Conservation (phyloP, 1,140 invertebrate genomes). For the Sesamia nonagrioides region DNA sequence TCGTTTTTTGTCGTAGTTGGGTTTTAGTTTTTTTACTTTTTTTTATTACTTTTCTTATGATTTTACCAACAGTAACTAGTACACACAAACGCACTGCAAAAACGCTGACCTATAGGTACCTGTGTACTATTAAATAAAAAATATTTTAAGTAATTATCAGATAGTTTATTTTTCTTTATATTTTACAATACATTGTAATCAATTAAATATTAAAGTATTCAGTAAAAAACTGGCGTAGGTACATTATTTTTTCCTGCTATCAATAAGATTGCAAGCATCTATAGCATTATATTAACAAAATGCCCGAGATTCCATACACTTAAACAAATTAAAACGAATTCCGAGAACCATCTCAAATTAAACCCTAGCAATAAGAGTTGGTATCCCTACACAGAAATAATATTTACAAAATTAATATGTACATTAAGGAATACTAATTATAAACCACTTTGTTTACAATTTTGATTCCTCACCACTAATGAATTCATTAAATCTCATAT, state of each 20-base stretch:
- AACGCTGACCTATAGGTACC: not conserved
- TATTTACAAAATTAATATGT: not conserved
- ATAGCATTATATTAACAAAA: not conserved
- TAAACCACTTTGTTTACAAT: no score
- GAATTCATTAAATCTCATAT: constrained; percentile 63
- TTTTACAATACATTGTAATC: constrained; percentile 14
- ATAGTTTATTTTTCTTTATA: constrained; percentile 32
- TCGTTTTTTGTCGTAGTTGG: no score
- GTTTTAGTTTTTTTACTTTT: no score
- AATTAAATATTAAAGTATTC: constrained; percentile 16
- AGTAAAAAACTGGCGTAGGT: constrained; percentile 8
- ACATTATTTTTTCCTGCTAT: constrained; percentile 10
- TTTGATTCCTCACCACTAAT: constrained; percentile 74
- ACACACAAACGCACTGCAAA: not conserved
- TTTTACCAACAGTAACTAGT: no score
- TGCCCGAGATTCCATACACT: constrained; percentile 35
- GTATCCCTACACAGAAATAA: not conserved
- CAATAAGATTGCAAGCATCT: not conserved
- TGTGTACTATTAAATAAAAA: not conserved
- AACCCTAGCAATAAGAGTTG: not conserved
- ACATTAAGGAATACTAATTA: no score
- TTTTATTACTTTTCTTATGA: no score
- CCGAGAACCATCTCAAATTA: not conserved
- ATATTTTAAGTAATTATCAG: constrained; percentile 12
- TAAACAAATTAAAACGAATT: constrained; percentile 10